Evolutionary conservation across 1,140 invertebrate genomes (phyloP).

Genomic region (Zaprionus vittiger): DNA sequence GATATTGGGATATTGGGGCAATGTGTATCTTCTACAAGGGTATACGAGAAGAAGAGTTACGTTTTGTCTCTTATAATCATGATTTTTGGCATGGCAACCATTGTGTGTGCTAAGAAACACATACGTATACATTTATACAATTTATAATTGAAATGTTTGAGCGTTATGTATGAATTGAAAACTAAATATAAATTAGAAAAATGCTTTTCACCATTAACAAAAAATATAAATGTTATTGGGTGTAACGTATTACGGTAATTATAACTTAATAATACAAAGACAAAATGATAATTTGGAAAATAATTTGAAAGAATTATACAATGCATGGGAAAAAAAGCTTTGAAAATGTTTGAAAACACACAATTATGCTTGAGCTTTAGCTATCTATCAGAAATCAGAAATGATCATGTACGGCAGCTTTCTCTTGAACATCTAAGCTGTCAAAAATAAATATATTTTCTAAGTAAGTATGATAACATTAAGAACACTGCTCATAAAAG

Average conservation of each 20-base stretch:
- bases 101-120: conserved; percentile 50
- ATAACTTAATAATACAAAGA: conserved; percentile 53
- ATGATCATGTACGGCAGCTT: conserved; percentile 35
- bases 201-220: conserved; percentile 56
- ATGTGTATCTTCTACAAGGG: background rate
- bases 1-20: background rate
- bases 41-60: conserved; percentile 26
- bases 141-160: conserved; percentile 57
- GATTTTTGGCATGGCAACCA: conserved; percentile 50
- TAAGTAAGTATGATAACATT: conserved; percentile 28
- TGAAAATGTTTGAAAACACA: conserved; percentile 29
- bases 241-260: conserved; percentile 26
- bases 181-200: conserved; percentile 51
- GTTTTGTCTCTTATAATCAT: conserved; percentile 60
- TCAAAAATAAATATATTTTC: conserved; percentile 32
- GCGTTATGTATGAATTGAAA: conserved; percentile 50
- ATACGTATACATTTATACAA: conserved; percentile 58
- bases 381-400: conserved; percentile 40
- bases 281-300: conserved; percentile 45
- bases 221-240: conserved; percentile 31
- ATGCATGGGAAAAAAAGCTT: conserved; percentile 34
- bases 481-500: conserved; percentile 43
- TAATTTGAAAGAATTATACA: conserved; percentile 33
- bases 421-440: conserved; percentile 31
- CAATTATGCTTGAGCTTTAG: conserved; percentile 23